Percentiles rank a stretch among this genome's conserved stretches.
Evolutionary conservation across 2,113 vertebrate genomes (phyloP).

Genomic region (Paramisgurnus dabryanus): DNA sequence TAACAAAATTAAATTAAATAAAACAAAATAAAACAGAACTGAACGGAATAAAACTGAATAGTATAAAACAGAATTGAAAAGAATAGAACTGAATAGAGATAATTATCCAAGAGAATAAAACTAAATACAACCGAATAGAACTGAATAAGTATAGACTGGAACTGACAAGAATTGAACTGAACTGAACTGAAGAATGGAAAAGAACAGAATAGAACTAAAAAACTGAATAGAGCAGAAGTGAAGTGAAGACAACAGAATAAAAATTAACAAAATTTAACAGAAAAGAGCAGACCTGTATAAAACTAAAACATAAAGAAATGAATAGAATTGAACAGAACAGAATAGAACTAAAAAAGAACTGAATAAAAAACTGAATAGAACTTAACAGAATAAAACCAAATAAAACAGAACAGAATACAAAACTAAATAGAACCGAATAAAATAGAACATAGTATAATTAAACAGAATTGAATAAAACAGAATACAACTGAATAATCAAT

Average conservation of each 20-base stretch:
- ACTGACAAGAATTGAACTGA: neutral
- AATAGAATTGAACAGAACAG: neutral
- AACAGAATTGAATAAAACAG: neutral
- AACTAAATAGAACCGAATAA: neutral
- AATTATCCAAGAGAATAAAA: neutral
- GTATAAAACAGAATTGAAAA: neutral
- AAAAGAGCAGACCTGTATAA: neutral
- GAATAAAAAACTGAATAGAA: neutral
- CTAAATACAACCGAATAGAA: neutral
- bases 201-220: neutral
- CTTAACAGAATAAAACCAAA: too few species aligned
- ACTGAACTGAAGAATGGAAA: neutral
- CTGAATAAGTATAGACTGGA: neutral
- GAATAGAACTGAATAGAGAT: neutral
- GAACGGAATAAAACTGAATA: neutral
- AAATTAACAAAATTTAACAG: neutral
- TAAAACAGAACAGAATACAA: neutral
- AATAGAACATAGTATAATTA: neutral
- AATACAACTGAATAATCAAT: neutral
- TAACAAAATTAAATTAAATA: neutral
- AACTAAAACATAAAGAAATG: neutral
- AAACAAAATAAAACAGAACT: neutral
- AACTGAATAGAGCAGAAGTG: neutral
- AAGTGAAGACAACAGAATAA: neutral
- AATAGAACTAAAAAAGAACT: neutral